Percentiles rank a stretch among this genome's conserved stretches.
These are phyloP conservation scores for Cephus pygmeus DNA, from an alignment of 2,888 invertebrate species.

Conservation along the genomic window DNA sequence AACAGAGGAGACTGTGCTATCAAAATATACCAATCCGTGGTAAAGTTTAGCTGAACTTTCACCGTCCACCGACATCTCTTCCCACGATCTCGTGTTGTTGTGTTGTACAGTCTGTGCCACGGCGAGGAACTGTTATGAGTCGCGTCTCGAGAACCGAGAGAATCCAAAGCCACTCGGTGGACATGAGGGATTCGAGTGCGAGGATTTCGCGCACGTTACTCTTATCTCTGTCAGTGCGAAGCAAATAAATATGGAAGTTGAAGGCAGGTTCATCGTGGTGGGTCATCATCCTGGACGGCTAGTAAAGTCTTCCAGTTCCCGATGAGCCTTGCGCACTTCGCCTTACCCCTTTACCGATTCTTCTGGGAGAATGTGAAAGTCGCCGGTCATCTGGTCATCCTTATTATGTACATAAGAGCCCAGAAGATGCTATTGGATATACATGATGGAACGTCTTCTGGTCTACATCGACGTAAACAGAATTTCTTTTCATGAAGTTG, in stretches of 20 bases:
- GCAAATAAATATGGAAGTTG: no score
- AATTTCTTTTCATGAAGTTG: no score
- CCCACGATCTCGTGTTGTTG: constrained; percentile 30
- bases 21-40: constrained; percentile 36
- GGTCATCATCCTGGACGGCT: no score
- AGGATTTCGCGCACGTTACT: no score
- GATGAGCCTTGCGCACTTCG: neutral
- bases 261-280: no score
- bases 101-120: neutral
- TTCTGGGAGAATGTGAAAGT: constrained; percentile 43
- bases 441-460: no score
- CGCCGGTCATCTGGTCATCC: constrained; percentile 40
- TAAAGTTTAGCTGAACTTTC: constrained; percentile 44
- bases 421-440: neutral
- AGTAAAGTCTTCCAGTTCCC: neutral
- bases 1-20: constrained; percentile 22
- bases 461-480: no score
- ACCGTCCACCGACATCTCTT: constrained; percentile 30
- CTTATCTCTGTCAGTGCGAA: no score
- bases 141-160: neutral
- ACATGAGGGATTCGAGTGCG: no score
- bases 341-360: constrained; percentile 6
- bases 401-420: constrained; percentile 13
- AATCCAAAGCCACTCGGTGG: no score
- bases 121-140: neutral